phyloP scores from a whole-genome alignment of 2,888 invertebrate genomes.

The Branchipolynoe longqiensis region DNA sequence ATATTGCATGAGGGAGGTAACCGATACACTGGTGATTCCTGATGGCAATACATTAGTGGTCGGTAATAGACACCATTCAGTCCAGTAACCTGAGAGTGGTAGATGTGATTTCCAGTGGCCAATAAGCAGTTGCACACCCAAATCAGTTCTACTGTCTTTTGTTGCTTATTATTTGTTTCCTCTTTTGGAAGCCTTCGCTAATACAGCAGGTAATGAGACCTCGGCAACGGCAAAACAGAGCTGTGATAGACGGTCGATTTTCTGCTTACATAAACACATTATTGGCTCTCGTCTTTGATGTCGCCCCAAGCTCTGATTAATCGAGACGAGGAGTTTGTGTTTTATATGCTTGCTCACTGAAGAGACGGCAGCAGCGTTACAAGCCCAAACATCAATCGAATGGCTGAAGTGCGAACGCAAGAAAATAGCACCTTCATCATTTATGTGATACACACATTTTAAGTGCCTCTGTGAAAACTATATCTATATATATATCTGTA shows the following conservation, averaged over 20 bases:
- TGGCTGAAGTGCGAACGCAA: no score
- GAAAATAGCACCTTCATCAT: slow-evolving; percentile 19
- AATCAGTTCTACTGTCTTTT: no score
- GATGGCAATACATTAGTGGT: slow-evolving; percentile 15
- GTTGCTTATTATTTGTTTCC: no score
- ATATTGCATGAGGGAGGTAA: slow-evolving; percentile 8
- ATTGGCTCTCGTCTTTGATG: slow-evolving; percentile 40
- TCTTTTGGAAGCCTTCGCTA: background rate
- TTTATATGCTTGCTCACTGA: background rate
- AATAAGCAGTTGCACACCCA: no score
- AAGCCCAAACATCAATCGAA: background rate
- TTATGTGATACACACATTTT: background rate
- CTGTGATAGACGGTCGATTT: slow-evolving; percentile 55
- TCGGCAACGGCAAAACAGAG: slow-evolving; percentile 28
- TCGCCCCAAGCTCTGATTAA: slow-evolving; percentile 14
- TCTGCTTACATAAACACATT: slow-evolving; percentile 57
- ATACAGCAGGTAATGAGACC: slow-evolving; percentile 53
- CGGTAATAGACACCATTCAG: background rate
- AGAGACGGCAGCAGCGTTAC: background rate
- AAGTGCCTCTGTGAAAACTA: background rate
- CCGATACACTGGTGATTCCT: slow-evolving; percentile 31
- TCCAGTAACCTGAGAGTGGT: background rate
- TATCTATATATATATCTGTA: no score
- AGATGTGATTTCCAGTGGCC: slow-evolving; percentile 30
- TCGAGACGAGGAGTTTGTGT: slow-evolving; percentile 13